Base-by-base conservation (phyloP, 1,140 invertebrate species). In the Scaptomyza pallida region DNA sequence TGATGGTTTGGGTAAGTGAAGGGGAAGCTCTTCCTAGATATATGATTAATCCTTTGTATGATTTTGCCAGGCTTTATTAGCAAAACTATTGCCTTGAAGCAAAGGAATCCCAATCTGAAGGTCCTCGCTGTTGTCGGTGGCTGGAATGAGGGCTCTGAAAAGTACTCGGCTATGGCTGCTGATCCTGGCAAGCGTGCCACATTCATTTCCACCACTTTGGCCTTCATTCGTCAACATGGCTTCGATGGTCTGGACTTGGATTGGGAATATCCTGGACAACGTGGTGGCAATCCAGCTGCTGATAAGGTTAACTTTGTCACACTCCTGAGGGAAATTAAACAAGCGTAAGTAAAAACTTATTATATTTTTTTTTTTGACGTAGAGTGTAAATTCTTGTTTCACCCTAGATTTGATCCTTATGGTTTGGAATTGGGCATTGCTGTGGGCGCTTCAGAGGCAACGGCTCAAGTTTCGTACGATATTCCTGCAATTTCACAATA, bases 91-190 rank as follows among this genome's bases (percentile, higher is more conserved):
- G 90, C 73, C 0, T 51, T 89, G 16, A 95, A 94, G 74, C 57
- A 93, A 10, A 60, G 73, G 6, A 96, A 95, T 83, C 93, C 94
- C 0, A 90, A 92, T 0, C 57, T 94, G 0, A 97, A 96, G 81
- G 92, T 93, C 0, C 45, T 96, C n/a, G 77, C 96, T 0, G 94
- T 95, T 0, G 94, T 97, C 55, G 96, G 96, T 10, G 96, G 96
- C 1, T 96, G 95, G 95, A 95, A 94, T 65, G 94, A 95, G 81
- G 94, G 93, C 10, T 94, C 94, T 0, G 37, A 40, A 2, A 94
- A 93, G 63, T 96, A 94, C 81, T 95, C 95, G 0, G 15, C 89
- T 3, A 93, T 94, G 82, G 93, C 92, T 0, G 77, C 72, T 1
- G 90, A 92, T 48, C 64, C 91, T 16, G 72, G 35, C 8, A 67